Evolutionary conservation across 1,140 invertebrate genomes (phyloP), one percentile per base, ranked within the genome.

Genomic region (Drosophila bocqueti): DNA sequence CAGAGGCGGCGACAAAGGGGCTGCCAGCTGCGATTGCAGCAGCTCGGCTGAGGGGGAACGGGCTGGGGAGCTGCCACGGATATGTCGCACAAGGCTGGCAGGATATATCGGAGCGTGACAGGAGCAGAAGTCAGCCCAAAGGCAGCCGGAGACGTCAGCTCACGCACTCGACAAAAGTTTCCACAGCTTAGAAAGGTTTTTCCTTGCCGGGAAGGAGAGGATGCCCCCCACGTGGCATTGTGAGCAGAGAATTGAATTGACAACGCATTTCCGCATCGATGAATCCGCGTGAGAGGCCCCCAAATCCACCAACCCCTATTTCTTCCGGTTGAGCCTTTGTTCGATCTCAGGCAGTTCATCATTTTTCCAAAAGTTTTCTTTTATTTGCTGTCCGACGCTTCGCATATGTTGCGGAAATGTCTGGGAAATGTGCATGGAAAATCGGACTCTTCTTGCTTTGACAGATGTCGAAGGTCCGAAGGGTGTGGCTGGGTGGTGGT

Each of bases 31-130:
- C 49, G 71, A 47, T 46, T 46, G 52, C 74, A 73, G 40, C 38
- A 24, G 52, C 15, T 16, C 8, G 34, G 13, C 29, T 6, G 26
- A 8, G 9, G 36, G 24, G 10, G 9, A 21, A 21, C 16, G 38
- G 52, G 15, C 21, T 40, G 52, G 18, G 43, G 9, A 59, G 72
- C 38, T 68, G 79, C 76, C 74, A 83, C 75, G 79, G 83, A 86
- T 86, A 80, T 86, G 80, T 87, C 83, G 72, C 71, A 68, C 60
- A 71, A 69, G 62, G 61, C 59, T 78, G 47, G 66, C 79, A 86
- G 83, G 76, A 86, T 87, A 86, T 87, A 86, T 83, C 80, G 72
- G 76, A 87, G 83, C 72, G 71, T 87, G 83, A 87, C 83, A 85
- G 75, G 46, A 79, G 69, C 69, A 82, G 75, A 66, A 61, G 49